Base-by-base conservation (phyloP, 2,113 vertebrate species). In the Stigmatopora nigra region DNA sequence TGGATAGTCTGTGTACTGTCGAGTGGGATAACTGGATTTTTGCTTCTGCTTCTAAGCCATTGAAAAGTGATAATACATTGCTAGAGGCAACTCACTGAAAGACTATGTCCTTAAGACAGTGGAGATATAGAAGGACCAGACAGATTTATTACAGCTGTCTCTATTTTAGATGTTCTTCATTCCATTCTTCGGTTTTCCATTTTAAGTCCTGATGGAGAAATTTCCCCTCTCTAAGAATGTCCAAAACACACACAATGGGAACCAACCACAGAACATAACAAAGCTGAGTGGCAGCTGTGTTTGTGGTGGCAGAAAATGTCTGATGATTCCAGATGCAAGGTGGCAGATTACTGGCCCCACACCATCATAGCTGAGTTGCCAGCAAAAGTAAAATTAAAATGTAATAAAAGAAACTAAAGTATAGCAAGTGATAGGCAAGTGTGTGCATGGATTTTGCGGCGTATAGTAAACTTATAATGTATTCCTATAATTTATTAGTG, bases 1-100 rank as follows among this genome's bases (percentile, higher is more conserved):
- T 68, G 35, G 7, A 0, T 51, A 20, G 67, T 47, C 83, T 84
- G 86, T 69, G 82, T 70, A 67, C 61, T 59, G 61, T 87, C 82
- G 70, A 8, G 11, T 58, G 25, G 15, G 74, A 57, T 58, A 69
- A 75, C 22, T 49, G 56, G 67, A 68, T 70, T 19, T 17, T 58
- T 67, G 70, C 14, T 83, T 65, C 67, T 41, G 68, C 70, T 61
- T 69, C 72, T 56, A 77, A 72, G 68, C 61, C 62, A 8, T 65
- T 48, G 25, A 49, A 41, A 63, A 20, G n/a, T 69, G 70, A 71
- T 78, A 25, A 75, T 35, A 63, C 48, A 75, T 70, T 7, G 19
- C 61, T 58, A 49, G 61, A 60, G 38, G 44, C 7, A 65, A 31
- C 19, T 49, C 52, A 48, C 78, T 75, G 65, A 75, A 55, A 72